These are phyloP conservation scores for Diploscapter pachys DNA, from an alignment of 1,140 invertebrate species.

Conservation along the genomic window DNA sequence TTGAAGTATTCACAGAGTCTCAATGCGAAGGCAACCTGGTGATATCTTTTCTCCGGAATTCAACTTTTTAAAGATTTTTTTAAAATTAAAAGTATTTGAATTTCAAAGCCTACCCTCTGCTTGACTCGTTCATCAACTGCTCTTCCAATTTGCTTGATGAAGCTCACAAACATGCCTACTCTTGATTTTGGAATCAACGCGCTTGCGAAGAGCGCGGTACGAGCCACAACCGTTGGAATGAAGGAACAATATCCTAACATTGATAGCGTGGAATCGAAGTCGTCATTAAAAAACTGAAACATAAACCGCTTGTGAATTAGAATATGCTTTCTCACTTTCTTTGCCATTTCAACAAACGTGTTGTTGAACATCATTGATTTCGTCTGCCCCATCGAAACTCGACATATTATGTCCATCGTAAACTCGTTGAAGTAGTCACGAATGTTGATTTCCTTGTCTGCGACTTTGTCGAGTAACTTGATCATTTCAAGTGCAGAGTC, in stretches of 20 bases:
- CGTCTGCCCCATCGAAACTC: slow-evolving; percentile 49
- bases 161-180: no score
- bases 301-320: not conserved
- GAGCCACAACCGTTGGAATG: not conserved
- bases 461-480: slow-evolving; percentile 19
- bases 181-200: no score
- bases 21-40: not conserved
- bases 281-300: not conserved
- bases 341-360: not conserved
- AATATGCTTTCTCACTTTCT: not conserved
- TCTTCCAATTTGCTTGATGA: no score
- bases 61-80: not conserved
- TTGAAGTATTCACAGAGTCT: not conserved
- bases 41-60: slow-evolving; percentile 9
- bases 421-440: slow-evolving; percentile 46
- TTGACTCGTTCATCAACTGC: not conserved
- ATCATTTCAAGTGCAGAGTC: slow-evolving; percentile 43
- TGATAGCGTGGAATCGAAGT: not conserved
- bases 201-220: not conserved
- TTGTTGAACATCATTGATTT: slow-evolving; percentile 43
- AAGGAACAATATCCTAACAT: not conserved
- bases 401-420: slow-evolving; percentile 46
- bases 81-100: not conserved
- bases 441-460: slow-evolving; percentile 24
- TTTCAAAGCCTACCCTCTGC: not conserved